Base-by-base conservation (phyloP, 2,797 vertebrate species). In the Novumbra hubbsi region DNA sequence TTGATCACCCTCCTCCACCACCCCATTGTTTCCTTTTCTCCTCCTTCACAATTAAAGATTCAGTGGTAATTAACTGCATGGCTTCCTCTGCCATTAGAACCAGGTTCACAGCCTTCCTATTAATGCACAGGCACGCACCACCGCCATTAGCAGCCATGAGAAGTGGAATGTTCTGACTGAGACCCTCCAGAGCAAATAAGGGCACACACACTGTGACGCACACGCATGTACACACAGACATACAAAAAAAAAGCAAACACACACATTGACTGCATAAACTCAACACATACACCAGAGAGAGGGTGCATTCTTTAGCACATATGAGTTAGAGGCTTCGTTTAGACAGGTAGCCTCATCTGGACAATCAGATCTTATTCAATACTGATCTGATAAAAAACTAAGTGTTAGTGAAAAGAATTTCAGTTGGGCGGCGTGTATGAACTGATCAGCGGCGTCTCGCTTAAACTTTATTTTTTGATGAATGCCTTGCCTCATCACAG, bases 41-140 rank as follows among this genome's bases (percentile, higher is more conserved):
- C 78, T 83, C 60, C 62, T 76, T 76, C 72, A 73, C 74, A 85
- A 94, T 96, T 96, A 96, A 93, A 94, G 94, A 96, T 97, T 94
- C 95, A 94, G 84, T 92, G 85, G 95, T 94, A 96, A 98, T 98
- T 97, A 96, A 94, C 93, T 96, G 96, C 96, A 95, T 96, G 93
- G 96, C 93, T 97, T 97, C 94, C 94, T 95, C 89, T 84, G 93
- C 90, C 92, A 94, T 94, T 93, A 95, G 94, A 88, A 90, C 91
- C 21, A 82, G 93, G 94, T 94, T 92, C 84, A 82, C 94, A 90
- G 92, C 84, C 49, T 86, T 87, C 92, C 96, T 93, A 98, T 99
- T 96, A 97, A 99, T 99, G 97, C 97, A 90, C 52, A 83, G 76
- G 88, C 96, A 98, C 90, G 95, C 93, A 92, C 92, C 81, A 90